phyloP scores from a whole-genome alignment of 2,888 invertebrate genomes.

The Volucella bombylans region DNA sequence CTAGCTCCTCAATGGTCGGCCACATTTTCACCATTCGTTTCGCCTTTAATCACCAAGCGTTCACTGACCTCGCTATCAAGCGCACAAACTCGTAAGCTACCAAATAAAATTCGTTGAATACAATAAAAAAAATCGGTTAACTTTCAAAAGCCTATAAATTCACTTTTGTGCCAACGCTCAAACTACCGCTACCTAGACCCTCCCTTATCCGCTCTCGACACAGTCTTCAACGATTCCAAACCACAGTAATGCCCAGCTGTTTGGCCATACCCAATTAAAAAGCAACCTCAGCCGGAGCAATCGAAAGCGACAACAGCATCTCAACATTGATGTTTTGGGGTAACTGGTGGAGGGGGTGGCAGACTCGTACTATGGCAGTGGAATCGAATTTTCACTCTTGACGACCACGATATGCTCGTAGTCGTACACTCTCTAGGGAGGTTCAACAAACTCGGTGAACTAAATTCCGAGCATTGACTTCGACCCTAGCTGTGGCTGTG shows the following conservation, averaged over 20 bases:
- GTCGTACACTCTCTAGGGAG: conserved; percentile 34
- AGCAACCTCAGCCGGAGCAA: conserved; percentile 42
- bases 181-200: conserved; percentile 45
- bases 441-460: conserved; percentile 72
- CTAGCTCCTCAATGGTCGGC: conserved; percentile 7
- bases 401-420: conserved; percentile 44
- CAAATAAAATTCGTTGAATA: conserved; percentile 20
- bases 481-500: conserved; percentile 60
- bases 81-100: conserved; percentile 21
- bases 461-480: conserved; percentile 71
- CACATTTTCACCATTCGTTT: conserved; percentile 58
- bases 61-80: conserved; percentile 63
- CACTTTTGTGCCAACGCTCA: conserved; percentile 47
- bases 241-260: conserved; percentile 55
- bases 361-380: background rate
- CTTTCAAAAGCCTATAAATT: conserved; percentile 71
- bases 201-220: conserved; percentile 43
- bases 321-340: conserved; percentile 14
- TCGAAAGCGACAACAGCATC: conserved; percentile 63
- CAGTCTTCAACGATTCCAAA: background rate
- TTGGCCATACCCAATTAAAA: conserved; percentile 61
- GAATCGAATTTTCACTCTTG: conserved; percentile 71
- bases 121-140: conserved; percentile 29
- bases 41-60: conserved; percentile 50
- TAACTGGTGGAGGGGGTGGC: conserved; percentile 3